Conservation (phyloP, 2,888 invertebrate genomes). For the Xestia sexstrigata region DNA sequence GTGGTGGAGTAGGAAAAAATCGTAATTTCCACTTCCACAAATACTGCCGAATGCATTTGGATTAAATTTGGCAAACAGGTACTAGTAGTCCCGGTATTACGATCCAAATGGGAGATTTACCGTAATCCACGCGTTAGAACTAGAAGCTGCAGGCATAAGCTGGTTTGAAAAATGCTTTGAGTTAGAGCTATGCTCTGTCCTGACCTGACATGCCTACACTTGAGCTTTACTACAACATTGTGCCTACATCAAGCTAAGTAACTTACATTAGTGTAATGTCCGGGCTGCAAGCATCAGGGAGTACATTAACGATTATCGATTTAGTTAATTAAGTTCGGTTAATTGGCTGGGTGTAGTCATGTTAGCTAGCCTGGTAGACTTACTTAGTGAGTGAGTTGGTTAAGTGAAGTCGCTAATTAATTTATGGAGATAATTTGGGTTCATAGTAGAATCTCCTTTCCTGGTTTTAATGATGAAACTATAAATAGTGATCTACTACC, state of each 20-base stretch:
- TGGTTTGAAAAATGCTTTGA: neutral
- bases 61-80: too few relatives aligned
- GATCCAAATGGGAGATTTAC: too few relatives aligned
- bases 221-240: neutral
- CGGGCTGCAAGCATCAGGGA: constrained; percentile 48
- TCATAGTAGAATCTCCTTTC: neutral
- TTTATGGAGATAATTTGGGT: neutral
- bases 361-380: constrained; percentile 26
- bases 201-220: neutral
- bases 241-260: constrained; percentile 26
- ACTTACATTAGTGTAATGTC: constrained; percentile 47
- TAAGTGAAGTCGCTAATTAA: constrained; percentile 22
- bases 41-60: too few relatives aligned
- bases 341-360: constrained; percentile 50
- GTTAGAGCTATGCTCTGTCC: neutral
- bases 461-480: neutral
- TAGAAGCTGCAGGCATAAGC: too few relatives aligned
- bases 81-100: too few relatives aligned
- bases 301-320: constrained; percentile 58
- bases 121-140: too few relatives aligned
- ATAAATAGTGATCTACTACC: neutral
- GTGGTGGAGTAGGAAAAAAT: too few relatives aligned
- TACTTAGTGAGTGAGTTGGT: constrained; percentile 25
- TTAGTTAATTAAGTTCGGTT: constrained; percentile 53
- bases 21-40: too few relatives aligned